A percentile compares a stretch with the other conserved stretches of the same genome.
Conservation (phyloP, 2,888 invertebrate species). For the Agonopterix subpropinquella region DNA sequence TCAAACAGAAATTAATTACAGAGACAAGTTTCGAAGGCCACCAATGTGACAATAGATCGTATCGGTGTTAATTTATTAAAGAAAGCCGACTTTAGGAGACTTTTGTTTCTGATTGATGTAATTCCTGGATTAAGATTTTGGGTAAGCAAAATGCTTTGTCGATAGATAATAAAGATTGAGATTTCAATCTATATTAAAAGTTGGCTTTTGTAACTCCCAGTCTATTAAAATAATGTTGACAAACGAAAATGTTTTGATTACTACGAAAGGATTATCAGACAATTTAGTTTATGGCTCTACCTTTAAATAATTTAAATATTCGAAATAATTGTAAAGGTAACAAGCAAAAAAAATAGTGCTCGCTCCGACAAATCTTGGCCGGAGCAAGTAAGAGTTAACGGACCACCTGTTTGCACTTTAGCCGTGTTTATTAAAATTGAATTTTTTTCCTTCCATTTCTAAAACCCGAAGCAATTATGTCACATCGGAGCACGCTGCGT, state of each 20-base stretch:
- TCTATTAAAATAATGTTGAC: slow-evolving; percentile 6
- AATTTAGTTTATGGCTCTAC: too few relatives aligned
- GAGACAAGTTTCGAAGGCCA: slow-evolving; percentile 55
- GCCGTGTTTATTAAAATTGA: slow-evolving; percentile 8
- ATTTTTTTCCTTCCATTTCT: neutral
- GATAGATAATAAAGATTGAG: slow-evolving; percentile 17
- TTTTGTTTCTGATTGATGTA: slow-evolving; percentile 48
- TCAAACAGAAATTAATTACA: slow-evolving; percentile 62
- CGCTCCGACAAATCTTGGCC: slow-evolving; percentile 1
- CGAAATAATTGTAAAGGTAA: too few relatives aligned
- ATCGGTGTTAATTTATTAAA: slow-evolving; percentile 63
- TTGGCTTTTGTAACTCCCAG: slow-evolving; percentile 4
- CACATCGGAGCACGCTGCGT: slow-evolving; percentile 18
- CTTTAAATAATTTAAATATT: neutral
- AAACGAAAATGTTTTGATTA: neutral
- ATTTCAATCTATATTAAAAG: slow-evolving; percentile 21
- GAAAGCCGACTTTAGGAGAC: slow-evolving; percentile 43
- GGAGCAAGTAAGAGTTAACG: slow-evolving; percentile 6
- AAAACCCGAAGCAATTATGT: slow-evolving; percentile 4
- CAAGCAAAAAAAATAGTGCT: neutral
- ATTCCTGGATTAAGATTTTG: slow-evolving; percentile 33
- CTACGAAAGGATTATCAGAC: neutral
- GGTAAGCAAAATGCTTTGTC: slow-evolving; percentile 23
- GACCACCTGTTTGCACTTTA: slow-evolving; percentile 6
- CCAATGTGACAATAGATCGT: slow-evolving; percentile 62